Conservation (phyloP, 1,140 invertebrate species). For the Dufourea novaeangliae region DNA sequence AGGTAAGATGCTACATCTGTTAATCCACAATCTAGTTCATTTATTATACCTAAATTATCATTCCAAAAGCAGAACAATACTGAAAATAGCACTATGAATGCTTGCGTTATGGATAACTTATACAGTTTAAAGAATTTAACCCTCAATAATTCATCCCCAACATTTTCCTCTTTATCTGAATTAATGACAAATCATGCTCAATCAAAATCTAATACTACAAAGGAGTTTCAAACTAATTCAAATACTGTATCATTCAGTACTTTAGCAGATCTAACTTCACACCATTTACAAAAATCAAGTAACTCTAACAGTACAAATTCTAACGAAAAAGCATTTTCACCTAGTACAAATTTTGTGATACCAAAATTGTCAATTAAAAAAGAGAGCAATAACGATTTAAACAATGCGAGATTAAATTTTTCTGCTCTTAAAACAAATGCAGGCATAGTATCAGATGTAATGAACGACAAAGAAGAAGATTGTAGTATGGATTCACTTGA, state of each 20-base stretch:
- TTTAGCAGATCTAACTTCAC: constrained; percentile 72
- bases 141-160: constrained; percentile 13
- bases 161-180: constrained; percentile 46
- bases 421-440: not conserved
- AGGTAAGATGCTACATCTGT: constrained; percentile 81
- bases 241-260: constrained; percentile 61
- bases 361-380: constrained; percentile 64
- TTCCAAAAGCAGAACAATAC: constrained; percentile 50
- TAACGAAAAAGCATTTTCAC: not conserved
- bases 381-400: constrained; percentile 9
- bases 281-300: constrained; percentile 73
- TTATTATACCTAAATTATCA: constrained; percentile 68
- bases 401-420: not conserved
- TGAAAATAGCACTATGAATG: constrained; percentile 35
- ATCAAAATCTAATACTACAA: not conserved
- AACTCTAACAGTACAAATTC: constrained; percentile 9
- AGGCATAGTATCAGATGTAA: not conserved
- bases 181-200: constrained; percentile 44
- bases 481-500: constrained; percentile 44
- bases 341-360: constrained; percentile 63
- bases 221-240: constrained; percentile 3
- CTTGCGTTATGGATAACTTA: constrained; percentile 5
- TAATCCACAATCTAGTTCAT: constrained; percentile 43
- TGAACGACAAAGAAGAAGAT: constrained; percentile 10
- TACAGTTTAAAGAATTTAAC: constrained; percentile 21